Evolutionary conservation across 2,888 invertebrate genomes (phyloP).

Genomic region (Physocephala rufipes): DNA sequence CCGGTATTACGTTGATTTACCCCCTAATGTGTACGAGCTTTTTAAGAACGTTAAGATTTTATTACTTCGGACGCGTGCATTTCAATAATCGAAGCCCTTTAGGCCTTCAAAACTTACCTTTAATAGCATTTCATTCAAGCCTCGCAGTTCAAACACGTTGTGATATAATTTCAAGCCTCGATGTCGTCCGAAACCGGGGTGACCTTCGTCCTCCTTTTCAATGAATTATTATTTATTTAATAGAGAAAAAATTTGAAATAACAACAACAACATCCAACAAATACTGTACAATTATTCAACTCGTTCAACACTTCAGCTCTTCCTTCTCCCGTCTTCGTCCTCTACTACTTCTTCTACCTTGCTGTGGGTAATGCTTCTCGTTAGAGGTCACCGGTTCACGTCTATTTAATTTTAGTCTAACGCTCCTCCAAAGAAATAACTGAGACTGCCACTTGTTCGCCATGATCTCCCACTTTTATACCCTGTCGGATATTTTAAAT

Average conservation of each 20-base stretch:
- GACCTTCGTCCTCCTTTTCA: no score
- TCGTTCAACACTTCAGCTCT: no score
- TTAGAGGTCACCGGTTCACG: background rate
- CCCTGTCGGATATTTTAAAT: constrained; percentile 54
- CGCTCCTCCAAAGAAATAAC: constrained; percentile 41
- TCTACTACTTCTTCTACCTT: constrained; percentile 8
- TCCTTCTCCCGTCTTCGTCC: background rate
- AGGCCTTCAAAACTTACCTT: constrained; percentile 3
- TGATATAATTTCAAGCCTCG: no score
- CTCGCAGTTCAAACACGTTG: background rate
- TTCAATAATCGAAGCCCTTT: background rate
- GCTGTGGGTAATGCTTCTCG: constrained; percentile 11
- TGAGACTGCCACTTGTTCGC: constrained; percentile 44
- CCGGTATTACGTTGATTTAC: no score
- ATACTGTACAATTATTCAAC: no score
- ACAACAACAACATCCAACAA: no score
- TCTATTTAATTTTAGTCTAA: constrained; percentile 14
- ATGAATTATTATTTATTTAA: no score
- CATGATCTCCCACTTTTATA: constrained; percentile 51
- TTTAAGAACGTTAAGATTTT: no score
- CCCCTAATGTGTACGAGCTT: no score
- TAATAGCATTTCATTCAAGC: constrained; percentile 16
- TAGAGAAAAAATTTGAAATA: no score
- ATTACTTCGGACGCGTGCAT: no score
- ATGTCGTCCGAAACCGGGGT: no score